Conservation (phyloP, 2,113 vertebrate genomes). For the Phalacrocorax carbo region DNA sequence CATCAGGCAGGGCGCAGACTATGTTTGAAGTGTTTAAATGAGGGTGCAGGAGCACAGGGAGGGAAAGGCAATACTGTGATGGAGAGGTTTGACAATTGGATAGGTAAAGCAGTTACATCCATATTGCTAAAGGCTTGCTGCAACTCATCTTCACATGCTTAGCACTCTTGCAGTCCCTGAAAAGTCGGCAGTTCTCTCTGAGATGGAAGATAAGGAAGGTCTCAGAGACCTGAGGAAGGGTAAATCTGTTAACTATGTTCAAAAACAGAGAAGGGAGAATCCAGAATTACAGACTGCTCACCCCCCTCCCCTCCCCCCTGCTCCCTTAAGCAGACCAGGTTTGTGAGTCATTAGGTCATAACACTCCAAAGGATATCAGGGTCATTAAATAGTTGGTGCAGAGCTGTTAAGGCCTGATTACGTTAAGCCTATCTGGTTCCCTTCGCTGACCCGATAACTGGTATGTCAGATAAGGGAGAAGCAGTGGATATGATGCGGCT, state of each 20-base stretch:
- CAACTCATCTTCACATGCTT: background rate
- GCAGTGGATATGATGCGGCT: background rate
- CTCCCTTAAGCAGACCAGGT: background rate
- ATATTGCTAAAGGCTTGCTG: background rate
- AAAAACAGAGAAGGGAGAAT: background rate
- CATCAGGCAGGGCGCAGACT: background rate
- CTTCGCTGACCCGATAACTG: conserved; percentile 14
- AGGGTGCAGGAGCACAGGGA: background rate
- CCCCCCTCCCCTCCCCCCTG: background rate
- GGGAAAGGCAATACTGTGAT: background rate
- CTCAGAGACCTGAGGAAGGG: background rate
- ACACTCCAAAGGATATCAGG: background rate
- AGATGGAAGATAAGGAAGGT: background rate
- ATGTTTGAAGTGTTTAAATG: background rate
- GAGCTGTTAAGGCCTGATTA: conserved; percentile 40
- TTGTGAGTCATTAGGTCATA: conserved; percentile 15
- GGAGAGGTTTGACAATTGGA: background rate
- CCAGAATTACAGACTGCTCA: background rate
- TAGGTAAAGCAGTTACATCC: background rate
- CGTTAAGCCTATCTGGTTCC: background rate
- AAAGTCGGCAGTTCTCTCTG: background rate
- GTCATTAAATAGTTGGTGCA: background rate
- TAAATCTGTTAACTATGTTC: background rate
- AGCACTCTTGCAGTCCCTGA: background rate
- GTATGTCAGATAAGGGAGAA: conserved; percentile 40